phyloP scores from a whole-genome alignment of 2,888 invertebrate genomes.

The Sepiola atlantica region DNA sequence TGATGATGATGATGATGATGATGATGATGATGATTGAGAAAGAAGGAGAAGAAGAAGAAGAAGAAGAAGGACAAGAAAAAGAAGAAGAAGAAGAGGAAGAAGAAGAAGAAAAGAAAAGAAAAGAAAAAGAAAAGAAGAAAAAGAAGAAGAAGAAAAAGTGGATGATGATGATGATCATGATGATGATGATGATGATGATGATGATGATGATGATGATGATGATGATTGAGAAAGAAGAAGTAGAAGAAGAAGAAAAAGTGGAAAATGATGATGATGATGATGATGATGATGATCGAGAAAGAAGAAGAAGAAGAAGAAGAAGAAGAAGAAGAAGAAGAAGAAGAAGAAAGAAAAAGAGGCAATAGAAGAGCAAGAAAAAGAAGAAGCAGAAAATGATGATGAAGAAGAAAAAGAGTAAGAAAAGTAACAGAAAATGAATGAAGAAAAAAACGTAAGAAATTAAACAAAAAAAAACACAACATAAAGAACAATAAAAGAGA shows the following conservation, averaged over 20 bases:
- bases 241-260: too few species aligned
- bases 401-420: neutral
- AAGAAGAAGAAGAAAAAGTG: neutral
- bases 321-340: neutral
- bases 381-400: neutral
- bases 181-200: too few species aligned
- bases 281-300: too few species aligned
- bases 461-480: too few species aligned
- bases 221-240: too few species aligned
- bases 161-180: neutral
- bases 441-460: too few species aligned
- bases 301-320: neutral
- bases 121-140: neutral
- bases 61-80: neutral
- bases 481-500: too few species aligned
- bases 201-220: too few species aligned
- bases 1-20: too few species aligned
- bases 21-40: too few species aligned
- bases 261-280: too few species aligned
- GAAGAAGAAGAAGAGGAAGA: neutral
- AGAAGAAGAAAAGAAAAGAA: neutral
- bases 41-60: constrained; percentile 19
- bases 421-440: neutral
- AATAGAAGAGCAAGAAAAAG: neutral
- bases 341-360: neutral